Conservation (phyloP, 2,113 vertebrate genomes). For the Progne subis region DNA sequence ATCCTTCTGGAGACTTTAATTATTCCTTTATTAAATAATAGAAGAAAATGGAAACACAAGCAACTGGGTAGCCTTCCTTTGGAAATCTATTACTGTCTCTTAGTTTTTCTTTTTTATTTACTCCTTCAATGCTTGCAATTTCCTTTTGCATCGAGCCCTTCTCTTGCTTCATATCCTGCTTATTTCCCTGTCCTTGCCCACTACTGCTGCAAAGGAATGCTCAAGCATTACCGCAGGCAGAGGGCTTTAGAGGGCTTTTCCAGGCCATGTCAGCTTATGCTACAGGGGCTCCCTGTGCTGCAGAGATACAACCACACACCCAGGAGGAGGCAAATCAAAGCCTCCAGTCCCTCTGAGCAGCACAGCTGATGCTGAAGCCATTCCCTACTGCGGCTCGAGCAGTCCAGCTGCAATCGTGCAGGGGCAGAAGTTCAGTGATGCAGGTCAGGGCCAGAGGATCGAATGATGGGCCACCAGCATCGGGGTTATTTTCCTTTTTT, state of each 20-base stretch:
- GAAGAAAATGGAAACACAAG: neutral
- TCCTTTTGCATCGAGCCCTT: neutral
- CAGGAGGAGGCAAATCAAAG: neutral
- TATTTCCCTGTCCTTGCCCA: neutral
- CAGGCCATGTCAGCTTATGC: neutral
- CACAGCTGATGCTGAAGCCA: neutral
- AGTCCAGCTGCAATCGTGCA: fast-evolving
- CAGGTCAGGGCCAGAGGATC: neutral
- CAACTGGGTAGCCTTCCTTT: neutral
- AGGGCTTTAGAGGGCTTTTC: neutral
- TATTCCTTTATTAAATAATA: neutral
- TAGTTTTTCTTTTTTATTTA: neutral
- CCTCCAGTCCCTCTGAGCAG: neutral
- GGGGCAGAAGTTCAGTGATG: neutral
- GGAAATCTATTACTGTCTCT: neutral
- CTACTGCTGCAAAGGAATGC: neutral
- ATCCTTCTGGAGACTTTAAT: neutral
- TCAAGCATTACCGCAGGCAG: neutral
- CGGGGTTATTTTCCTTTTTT: neutral
- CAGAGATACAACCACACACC: neutral
- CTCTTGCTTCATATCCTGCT: neutral
- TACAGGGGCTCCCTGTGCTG: neutral
- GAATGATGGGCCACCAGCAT: neutral
- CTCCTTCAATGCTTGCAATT: neutral
- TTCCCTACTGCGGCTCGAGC: fast-evolving